These are phyloP conservation scores for Liasis olivaceus DNA, from an alignment of 2,797 vertebrate genomes.

Conservation along the genomic window DNA sequence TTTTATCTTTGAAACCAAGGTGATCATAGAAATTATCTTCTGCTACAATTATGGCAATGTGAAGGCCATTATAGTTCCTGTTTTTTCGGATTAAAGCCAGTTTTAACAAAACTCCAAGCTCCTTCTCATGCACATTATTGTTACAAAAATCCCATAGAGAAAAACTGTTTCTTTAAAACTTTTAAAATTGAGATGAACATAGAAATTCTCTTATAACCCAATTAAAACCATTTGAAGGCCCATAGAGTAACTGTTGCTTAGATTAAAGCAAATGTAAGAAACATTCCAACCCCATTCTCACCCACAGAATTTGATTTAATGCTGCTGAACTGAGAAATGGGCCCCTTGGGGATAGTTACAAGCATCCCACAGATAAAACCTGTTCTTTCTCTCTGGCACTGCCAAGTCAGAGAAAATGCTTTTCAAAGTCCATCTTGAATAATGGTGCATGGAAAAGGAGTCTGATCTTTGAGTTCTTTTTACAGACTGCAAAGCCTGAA, in stretches of 20 bases:
- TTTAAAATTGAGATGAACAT: background rate
- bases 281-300: background rate
- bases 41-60: too few relatives aligned
- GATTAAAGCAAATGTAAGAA: background rate
- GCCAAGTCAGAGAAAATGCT: background rate
- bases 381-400: background rate
- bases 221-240: background rate
- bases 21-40: too few relatives aligned
- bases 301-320: background rate
- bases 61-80: too few relatives aligned
- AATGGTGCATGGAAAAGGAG: background rate
- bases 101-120: too few relatives aligned
- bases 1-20: too few relatives aligned
- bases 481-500: background rate
- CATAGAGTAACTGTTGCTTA: background rate
- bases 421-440: background rate
- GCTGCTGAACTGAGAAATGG: background rate
- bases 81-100: too few relatives aligned
- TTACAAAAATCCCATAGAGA: too few relatives aligned
- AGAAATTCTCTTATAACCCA: background rate
- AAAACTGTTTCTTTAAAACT: too few relatives aligned
- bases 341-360: background rate
- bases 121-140: too few relatives aligned
- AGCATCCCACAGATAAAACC: background rate
- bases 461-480: background rate